phyloP scores from a whole-genome alignment of 2,113 vertebrate species.

The Pteruthius melanotis region DNA sequence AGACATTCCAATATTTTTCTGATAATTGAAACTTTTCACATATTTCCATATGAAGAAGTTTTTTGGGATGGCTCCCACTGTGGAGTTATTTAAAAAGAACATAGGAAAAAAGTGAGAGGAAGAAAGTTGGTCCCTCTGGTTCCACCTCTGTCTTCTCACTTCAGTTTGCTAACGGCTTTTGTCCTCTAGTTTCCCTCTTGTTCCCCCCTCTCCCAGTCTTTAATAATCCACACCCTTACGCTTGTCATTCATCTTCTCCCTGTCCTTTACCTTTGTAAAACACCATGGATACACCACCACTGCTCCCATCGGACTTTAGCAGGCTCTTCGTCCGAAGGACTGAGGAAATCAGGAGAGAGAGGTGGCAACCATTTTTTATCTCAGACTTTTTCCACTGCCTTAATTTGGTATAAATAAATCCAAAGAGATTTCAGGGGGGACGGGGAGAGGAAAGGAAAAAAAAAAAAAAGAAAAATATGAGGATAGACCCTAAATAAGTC shows the following conservation, averaged over 20 bases:
- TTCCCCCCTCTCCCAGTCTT: background rate
- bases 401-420: background rate
- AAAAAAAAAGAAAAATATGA: background rate
- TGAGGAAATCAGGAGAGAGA: background rate
- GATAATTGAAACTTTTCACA: background rate
- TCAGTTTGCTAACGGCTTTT: background rate
- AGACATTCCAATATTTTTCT: background rate
- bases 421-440: background rate
- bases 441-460: background rate
- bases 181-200: background rate
- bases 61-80: background rate
- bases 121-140: background rate
- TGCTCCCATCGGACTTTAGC: background rate
- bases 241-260: background rate
- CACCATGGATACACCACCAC: background rate
- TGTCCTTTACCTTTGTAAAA: background rate
- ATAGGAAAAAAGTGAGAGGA: background rate
- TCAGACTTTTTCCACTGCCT: background rate
- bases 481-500: background rate
- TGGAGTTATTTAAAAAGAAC: background rate
- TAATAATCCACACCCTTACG: background rate
- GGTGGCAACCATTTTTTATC: constrained; percentile 2
- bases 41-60: background rate
- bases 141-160: background rate
- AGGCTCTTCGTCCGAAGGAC: background rate